phyloP scores from a whole-genome alignment of 2,888 invertebrate genomes.

The Podabrus alpinus region DNA sequence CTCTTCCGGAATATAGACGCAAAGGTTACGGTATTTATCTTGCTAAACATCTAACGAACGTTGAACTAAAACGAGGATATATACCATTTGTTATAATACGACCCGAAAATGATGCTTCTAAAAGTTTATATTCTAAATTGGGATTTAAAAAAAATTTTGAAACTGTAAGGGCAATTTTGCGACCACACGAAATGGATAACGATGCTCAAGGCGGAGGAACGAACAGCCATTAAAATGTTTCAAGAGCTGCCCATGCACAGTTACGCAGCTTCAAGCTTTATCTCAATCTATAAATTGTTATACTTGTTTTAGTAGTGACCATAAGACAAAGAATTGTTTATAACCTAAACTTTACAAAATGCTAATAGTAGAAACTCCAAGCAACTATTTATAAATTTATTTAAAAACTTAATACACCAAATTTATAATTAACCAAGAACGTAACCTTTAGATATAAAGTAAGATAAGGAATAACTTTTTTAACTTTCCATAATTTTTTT shows the following conservation, averaged over 20 bases:
- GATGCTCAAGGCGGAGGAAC: constrained; percentile 46
- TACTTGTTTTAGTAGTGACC: constrained; percentile 26
- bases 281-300: constrained; percentile 25
- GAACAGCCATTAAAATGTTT: constrained; percentile 24
- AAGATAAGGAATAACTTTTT: background rate
- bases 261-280: constrained; percentile 27
- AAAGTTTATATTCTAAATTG: constrained; percentile 80
- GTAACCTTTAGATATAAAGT: background rate
- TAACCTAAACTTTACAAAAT: background rate
- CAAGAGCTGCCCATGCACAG: constrained; percentile 25
- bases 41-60: constrained; percentile 63
- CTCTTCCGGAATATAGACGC: constrained; percentile 59
- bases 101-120: constrained; percentile 86
- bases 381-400: background rate
- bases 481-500: background rate
- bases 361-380: background rate
- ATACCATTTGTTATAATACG: constrained; percentile 85
- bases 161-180: constrained; percentile 79
- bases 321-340: constrained; percentile 14
- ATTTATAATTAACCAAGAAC: background rate
- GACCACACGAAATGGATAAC: constrained; percentile 57
- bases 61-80: constrained; percentile 62
- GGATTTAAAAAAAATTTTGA: constrained; percentile 81
- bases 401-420: background rate
- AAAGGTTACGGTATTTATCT: constrained; percentile 72